Conservation (phyloP, 1,140 invertebrate species). For the Lasaia peninsularis region DNA sequence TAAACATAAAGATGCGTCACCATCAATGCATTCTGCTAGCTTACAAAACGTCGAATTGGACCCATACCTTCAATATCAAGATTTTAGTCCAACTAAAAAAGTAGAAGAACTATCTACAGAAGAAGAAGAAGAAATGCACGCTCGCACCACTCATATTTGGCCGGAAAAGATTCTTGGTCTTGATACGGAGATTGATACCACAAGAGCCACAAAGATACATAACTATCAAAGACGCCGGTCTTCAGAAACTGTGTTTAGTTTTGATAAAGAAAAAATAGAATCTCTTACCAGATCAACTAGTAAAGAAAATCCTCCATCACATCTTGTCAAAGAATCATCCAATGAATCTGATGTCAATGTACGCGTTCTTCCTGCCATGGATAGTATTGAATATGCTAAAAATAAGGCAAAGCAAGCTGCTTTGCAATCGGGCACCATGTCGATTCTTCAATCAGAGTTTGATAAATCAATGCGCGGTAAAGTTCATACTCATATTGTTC, state of each 20-base stretch:
- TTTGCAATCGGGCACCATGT: conserved; percentile 44
- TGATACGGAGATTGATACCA: conserved; percentile 74
- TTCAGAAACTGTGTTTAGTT: conserved; percentile 83
- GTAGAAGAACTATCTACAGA: conserved; percentile 61
- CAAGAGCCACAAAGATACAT: conserved; percentile 62
- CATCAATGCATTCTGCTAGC: conserved; percentile 81
- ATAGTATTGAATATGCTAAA: conserved; percentile 77
- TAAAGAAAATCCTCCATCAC: conserved; percentile 60
- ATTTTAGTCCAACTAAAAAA: conserved; percentile 62
- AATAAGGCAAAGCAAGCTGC: conserved; percentile 65
- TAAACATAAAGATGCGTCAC: conserved; percentile 76
- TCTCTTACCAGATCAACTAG: conserved; percentile 79
- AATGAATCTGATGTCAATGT: conserved; percentile 78
- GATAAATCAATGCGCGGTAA: conserved; percentile 78
- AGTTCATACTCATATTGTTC: conserved; percentile 71
- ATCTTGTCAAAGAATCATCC: conserved; percentile 74
- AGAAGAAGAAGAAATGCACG: conserved; percentile 58
- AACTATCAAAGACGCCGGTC: conserved; percentile 72
- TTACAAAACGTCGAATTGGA: conserved; percentile 83
- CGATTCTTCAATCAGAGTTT: conserved; percentile 78
- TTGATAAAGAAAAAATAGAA: conserved; percentile 84
- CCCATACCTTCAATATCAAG: conserved; percentile 74
- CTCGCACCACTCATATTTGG: conserved; percentile 77
- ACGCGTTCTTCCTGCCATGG: conserved; percentile 73
- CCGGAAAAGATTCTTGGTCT: conserved; percentile 77